Percentiles rank a stretch among this genome's conserved stretches.
These are phyloP conservation scores for Trididemnum miniatum DNA, from an alignment of 23 tunicate species.

Conservation along the genomic window DNA sequence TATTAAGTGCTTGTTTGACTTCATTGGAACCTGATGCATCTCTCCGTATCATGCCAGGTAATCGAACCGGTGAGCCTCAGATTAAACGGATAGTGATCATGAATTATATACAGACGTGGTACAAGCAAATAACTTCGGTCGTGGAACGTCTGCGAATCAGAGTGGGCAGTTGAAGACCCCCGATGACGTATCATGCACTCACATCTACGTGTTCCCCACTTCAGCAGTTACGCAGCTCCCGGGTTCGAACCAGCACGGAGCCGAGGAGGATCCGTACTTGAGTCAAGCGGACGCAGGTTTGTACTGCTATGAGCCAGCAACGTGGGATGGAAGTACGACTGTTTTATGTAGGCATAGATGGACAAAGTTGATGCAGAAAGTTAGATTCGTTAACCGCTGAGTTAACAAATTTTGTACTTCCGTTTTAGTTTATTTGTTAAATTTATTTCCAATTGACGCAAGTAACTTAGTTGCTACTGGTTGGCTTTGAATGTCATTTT, in stretches of 20 bases:
- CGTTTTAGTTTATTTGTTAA: too few species aligned
- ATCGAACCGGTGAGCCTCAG: too few species aligned
- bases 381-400: too few species aligned
- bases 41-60: conserved; percentile 75
- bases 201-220: conserved; percentile 85
- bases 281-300: conserved; percentile 42
- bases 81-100: too few species aligned
- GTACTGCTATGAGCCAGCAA: too few species aligned
- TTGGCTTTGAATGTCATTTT: too few species aligned
- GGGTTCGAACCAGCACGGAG: conserved; percentile 44
- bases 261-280: conserved; percentile 45
- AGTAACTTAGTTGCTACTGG: too few species aligned
- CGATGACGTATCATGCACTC: conserved; percentile 75
- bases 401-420: too few species aligned
- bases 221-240: conserved; percentile 75
- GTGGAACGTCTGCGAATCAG: conserved; percentile 41
- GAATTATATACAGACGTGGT: conserved; percentile 52
- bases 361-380: too few species aligned
- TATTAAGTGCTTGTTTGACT: conserved; percentile 79
- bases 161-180: conserved; percentile 75
- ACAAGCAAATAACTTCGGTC: conserved; percentile 70
- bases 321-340: too few species aligned
- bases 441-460: too few species aligned
- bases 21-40: conserved; percentile 91
- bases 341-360: too few species aligned